Conservation (phyloP, 1,140 invertebrate genomes). For the Wiebesia pumilae region DNA sequence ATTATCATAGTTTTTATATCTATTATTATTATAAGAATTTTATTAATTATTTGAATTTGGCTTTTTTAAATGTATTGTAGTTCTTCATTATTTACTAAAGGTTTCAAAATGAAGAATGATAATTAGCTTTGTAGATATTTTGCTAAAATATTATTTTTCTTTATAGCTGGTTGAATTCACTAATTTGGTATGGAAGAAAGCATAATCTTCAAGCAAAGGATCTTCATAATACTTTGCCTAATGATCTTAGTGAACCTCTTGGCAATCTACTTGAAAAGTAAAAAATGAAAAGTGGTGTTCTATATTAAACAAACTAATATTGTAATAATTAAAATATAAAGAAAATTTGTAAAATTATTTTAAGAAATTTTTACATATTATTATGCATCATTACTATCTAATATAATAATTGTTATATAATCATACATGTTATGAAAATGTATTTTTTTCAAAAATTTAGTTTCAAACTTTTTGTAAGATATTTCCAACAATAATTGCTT, state of each 20-base stretch:
- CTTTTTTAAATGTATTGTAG: not conserved
- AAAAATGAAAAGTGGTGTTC: constrained; percentile 63
- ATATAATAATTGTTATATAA: no score
- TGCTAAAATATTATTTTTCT: not conserved
- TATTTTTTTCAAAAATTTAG: no score
- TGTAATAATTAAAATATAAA: no score
- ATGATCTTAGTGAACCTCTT: constrained; percentile 77
- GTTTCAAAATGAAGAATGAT: not conserved
- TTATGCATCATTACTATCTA: no score
- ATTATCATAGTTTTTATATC: no score
- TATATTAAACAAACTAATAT: not conserved
- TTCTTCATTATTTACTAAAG: no score
- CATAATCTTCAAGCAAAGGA: constrained; percentile 66
- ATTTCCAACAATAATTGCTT: no score
- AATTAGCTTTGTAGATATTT: not conserved
- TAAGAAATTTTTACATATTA: no score
- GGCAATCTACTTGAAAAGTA: constrained; percentile 80
- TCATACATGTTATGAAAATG: no score
- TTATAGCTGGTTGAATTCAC: constrained; percentile 66
- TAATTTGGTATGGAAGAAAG: constrained; percentile 63
- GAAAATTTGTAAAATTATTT: no score
- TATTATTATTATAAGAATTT: no score
- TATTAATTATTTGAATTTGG: not conserved
- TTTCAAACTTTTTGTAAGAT: no score
- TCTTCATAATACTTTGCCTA: constrained; percentile 75